These are phyloP conservation scores for Harpalus rubripes DNA, from an alignment of 2,888 invertebrate genomes.

Conservation along the genomic window DNA sequence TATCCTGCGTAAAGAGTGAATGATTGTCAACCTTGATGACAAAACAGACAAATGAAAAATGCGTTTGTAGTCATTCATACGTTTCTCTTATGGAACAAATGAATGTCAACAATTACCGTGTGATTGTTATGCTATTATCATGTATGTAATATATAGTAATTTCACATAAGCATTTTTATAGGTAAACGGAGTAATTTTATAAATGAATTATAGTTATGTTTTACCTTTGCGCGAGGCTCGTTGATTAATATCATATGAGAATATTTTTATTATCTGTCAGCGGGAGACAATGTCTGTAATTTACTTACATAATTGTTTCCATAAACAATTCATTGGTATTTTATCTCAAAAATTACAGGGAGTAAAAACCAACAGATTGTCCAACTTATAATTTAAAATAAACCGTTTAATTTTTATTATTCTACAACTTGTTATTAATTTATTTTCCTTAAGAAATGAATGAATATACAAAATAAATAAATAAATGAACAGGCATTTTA, in stretches of 20 bases:
- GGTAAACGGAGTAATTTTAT: constrained; percentile 37
- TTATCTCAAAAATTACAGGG: not conserved
- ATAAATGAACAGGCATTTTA: too few relatives aligned
- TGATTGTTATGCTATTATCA: constrained; percentile 51
- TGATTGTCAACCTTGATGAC: constrained; percentile 49
- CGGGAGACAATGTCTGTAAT: not conserved
- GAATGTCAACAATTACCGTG: constrained; percentile 47
- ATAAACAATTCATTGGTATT: constrained; percentile 3
- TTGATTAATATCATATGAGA: constrained; percentile 15
- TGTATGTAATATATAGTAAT: constrained; percentile 47
- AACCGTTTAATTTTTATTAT: not conserved
- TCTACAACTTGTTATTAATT: not conserved
- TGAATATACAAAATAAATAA: too few relatives aligned
- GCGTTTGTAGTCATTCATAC: constrained; percentile 48
- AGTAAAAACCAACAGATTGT: not conserved
- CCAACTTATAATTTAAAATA: not conserved
- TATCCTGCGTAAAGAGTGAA: not conserved
- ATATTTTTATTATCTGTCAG: constrained; percentile 13
- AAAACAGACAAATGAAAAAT: constrained; percentile 47
- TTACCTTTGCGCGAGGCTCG: not conserved
- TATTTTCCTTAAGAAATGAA: not conserved
- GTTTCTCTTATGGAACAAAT: constrained; percentile 56
- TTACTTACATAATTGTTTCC: not conserved
- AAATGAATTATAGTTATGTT: constrained; percentile 42
- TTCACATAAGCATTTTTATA: constrained; percentile 48